phyloP scores from a whole-genome alignment of 2,113 vertebrate genomes.

The Nansenia antarctica region DNA sequence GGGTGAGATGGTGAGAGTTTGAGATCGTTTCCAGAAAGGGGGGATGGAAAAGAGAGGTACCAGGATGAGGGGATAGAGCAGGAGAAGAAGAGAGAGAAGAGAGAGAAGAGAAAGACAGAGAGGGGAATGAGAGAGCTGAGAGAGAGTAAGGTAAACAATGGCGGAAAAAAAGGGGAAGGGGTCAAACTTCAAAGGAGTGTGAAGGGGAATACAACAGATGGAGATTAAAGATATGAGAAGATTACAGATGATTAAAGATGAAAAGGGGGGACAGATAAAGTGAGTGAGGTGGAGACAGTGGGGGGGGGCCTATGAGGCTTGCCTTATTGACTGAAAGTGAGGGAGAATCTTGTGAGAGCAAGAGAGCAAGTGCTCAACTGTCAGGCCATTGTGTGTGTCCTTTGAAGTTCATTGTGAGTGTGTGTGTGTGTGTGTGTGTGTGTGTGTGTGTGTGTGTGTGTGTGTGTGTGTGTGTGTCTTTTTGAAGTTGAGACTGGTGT shows the following conservation, averaged over 20 bases:
- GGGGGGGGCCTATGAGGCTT: neutral
- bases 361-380: neutral
- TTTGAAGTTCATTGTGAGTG: neutral
- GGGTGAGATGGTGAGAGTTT: too few species aligned
- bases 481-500: constrained; percentile 36
- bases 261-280: neutral
- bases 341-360: constrained; percentile 12
- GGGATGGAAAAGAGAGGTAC: too few species aligned
- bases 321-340: too few species aligned
- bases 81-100: neutral
- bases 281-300: neutral
- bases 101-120: neutral
- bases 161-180: neutral
- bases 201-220: neutral
- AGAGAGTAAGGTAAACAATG: neutral
- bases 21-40: too few species aligned
- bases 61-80: too few species aligned
- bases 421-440: constrained; percentile 13
- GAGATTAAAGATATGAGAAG: neutral
- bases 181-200: neutral
- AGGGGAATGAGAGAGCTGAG: too few species aligned
- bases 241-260: neutral
- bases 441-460: constrained; percentile 16
- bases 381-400: neutral
- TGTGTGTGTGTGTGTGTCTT: constrained; percentile 19